Percentiles rank a stretch among this genome's conserved stretches.
Conservation (phyloP, 2,888 invertebrate genomes). For the Drosophila neutralis region DNA sequence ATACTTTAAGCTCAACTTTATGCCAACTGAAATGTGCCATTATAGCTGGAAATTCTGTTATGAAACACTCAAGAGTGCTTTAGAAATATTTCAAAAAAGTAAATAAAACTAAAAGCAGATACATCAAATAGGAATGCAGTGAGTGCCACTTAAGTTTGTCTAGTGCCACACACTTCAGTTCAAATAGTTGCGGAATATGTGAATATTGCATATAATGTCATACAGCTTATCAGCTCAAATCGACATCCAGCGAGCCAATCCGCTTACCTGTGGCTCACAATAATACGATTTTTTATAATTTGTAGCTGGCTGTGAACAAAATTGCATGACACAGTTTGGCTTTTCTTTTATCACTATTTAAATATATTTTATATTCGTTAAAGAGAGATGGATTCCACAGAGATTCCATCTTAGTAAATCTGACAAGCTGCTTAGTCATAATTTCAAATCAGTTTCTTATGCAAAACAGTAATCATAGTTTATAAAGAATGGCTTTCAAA, state of each 20-base stretch:
- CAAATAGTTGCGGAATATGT: neutral
- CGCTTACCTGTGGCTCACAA: neutral
- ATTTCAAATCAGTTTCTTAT: neutral
- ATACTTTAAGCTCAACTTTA: constrained; percentile 23
- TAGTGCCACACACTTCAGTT: neutral
- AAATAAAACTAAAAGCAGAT: constrained; percentile 2
- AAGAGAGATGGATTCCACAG: neutral
- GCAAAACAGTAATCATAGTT: neutral
- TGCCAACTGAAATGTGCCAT: constrained; percentile 7
- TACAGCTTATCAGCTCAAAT: neutral
- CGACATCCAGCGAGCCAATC: neutral
- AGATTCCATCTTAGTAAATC: neutral
- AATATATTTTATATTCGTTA: neutral
- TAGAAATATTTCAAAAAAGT: neutral
- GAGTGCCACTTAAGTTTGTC: neutral
- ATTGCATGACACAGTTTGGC: neutral
- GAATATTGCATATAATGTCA: neutral
- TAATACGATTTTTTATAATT: neutral
- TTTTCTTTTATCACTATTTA: neutral
- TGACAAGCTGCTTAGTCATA: neutral
- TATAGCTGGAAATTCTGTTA: constrained; percentile 9
- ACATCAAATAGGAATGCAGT: neutral
- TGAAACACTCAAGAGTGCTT: constrained; percentile 15
- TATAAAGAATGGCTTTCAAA: neutral
- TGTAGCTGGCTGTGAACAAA: neutral